Evolutionary conservation across 1,140 invertebrate species (phyloP).

Genomic region (Leptinotarsa lineolata): DNA sequence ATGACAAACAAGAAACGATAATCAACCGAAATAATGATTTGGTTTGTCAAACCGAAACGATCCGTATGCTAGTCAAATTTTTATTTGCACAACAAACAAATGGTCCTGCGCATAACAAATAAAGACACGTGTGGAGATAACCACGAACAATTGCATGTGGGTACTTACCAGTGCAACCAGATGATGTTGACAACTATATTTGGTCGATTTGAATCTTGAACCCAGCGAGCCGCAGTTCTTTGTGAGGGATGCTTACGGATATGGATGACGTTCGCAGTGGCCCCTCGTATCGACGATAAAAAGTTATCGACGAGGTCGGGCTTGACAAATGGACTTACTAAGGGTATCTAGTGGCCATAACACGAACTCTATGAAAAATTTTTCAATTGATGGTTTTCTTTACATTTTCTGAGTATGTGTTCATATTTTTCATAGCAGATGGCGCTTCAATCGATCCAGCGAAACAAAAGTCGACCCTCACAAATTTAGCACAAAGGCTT

Average conservation of each 20-base stretch:
- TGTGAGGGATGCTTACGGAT: neutral
- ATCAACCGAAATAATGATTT: neutral
- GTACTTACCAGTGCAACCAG: constrained; percentile 43
- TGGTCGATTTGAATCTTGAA: constrained; percentile 43
- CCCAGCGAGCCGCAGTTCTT: constrained; percentile 20
- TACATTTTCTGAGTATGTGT: too few species aligned
- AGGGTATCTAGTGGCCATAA: neutral
- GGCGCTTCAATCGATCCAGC: too few species aligned
- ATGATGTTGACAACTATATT: constrained; percentile 43
- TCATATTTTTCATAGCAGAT: too few species aligned
- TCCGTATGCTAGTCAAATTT: constrained; percentile 14
- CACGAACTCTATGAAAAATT: too few species aligned
- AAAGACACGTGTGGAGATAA: constrained; percentile 42
- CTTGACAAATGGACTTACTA: neutral
- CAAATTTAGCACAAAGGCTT: too few species aligned
- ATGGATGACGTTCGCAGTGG: constrained; percentile 30
- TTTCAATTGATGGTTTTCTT: too few species aligned
- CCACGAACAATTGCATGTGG: constrained; percentile 42
- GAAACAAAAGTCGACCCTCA: too few species aligned
- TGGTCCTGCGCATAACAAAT: constrained; percentile 41
- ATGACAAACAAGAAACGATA: neutral
- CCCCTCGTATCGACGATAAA: constrained; percentile 39
- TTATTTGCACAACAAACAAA: constrained; percentile 28
- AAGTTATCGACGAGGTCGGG: constrained; percentile 33
- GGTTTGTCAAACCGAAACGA: constrained; percentile 14